phyloP scores from a whole-genome alignment of 2,797 vertebrate genomes.

The Taeniopygia guttata region DNA sequence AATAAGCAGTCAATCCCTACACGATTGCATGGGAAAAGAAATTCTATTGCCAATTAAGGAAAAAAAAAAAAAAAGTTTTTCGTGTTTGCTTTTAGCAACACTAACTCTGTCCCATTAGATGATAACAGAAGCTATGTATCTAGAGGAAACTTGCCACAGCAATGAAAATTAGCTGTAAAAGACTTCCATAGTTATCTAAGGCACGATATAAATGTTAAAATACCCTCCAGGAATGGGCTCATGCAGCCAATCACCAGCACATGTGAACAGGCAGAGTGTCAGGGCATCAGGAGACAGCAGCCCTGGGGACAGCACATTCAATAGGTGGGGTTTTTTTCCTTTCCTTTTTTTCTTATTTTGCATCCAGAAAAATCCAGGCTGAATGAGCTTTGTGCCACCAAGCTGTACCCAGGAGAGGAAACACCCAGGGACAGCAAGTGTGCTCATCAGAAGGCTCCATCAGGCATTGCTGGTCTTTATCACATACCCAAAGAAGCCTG shows the following conservation, averaged over 20 bases:
- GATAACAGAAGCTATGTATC: background rate
- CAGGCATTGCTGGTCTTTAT: background rate
- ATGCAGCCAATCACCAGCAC: background rate
- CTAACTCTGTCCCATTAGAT: background rate
- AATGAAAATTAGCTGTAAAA: conserved; percentile 9
- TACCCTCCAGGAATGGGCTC: background rate
- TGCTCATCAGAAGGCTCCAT: background rate
- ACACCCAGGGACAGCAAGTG: background rate
- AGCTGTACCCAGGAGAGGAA: background rate
- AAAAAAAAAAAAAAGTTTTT: background rate
- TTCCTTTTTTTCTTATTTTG: background rate
- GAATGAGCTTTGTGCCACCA: background rate
- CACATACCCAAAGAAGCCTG: background rate
- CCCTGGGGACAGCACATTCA: background rate
- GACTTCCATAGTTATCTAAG: background rate
- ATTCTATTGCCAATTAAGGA: background rate
- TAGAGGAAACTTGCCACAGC: background rate
- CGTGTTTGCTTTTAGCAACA: background rate
- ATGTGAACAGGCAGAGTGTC: background rate
- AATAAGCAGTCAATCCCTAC: background rate
- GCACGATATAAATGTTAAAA: conserved; percentile 4
- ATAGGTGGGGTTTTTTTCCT: too few relatives aligned
- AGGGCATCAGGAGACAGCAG: background rate
- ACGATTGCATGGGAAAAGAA: background rate
- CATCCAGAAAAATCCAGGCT: background rate